Evolutionary conservation across 2,888 invertebrate species (phyloP).

Genomic region (Branchipolynoe longqiensis): DNA sequence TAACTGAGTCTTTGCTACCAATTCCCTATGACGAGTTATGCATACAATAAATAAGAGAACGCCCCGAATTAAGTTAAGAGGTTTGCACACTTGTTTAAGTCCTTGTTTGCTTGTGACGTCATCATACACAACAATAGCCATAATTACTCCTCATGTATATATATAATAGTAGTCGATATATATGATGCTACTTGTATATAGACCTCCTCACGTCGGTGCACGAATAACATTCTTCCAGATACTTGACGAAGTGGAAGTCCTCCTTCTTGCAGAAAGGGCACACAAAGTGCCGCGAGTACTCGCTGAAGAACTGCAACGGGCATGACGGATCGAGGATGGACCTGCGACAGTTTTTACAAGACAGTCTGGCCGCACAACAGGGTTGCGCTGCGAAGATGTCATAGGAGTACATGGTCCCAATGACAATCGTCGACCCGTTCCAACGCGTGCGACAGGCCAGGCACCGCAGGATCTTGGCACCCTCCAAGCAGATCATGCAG

Average conservation of each 20-base stretch:
- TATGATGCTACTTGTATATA: slow-evolving; percentile 61
- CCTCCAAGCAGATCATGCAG: slow-evolving; percentile 94
- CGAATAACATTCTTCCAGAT: slow-evolving; percentile 83
- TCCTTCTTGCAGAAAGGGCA: slow-evolving; percentile 95
- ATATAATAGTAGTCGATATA: too few species aligned
- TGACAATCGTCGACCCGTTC: slow-evolving; percentile 93
- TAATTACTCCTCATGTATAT: slow-evolving; percentile 13
- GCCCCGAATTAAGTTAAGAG: slow-evolving; percentile 39
- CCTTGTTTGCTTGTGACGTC: slow-evolving; percentile 28
- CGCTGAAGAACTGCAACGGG: slow-evolving; percentile 94
- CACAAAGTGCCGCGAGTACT: slow-evolving; percentile 91
- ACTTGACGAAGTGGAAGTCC: slow-evolving; percentile 97
- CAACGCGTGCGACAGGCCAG: slow-evolving; percentile 78
- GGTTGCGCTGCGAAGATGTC: slow-evolving; percentile 98
- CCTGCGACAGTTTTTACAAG: slow-evolving; percentile 96
- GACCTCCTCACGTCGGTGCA: slow-evolving; percentile 38
- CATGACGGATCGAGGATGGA: slow-evolving; percentile 90
- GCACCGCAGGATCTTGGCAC: slow-evolving; percentile 80
- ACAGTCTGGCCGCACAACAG: slow-evolving; percentile 94
- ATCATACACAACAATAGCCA: background rate
- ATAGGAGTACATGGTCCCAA: slow-evolving; percentile 98
- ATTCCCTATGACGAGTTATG: slow-evolving; percentile 25
- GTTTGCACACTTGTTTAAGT: slow-evolving; percentile 48
- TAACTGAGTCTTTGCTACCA: background rate
- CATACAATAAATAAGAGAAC: background rate